Conservation (phyloP, 2,113 vertebrate genomes). For the Carassius gibelio region DNA sequence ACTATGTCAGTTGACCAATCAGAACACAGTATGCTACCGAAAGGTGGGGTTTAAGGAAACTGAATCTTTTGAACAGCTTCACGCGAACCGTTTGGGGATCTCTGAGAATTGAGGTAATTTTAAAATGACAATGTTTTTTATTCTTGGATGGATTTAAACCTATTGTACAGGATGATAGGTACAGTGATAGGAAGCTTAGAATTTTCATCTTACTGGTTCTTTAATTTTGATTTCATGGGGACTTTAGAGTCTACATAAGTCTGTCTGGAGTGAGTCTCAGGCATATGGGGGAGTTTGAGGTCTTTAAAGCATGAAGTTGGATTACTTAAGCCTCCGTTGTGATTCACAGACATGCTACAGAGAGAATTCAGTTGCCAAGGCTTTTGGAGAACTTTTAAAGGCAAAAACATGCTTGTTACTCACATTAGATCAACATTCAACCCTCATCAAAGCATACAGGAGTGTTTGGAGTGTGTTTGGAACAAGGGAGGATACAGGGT, state of each 20-base stretch:
- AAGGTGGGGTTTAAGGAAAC: too few relatives aligned
- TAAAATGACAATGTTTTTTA: too few relatives aligned
- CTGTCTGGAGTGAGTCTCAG: slow-evolving; percentile 7
- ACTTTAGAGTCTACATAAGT: background rate
- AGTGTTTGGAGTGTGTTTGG: slow-evolving; percentile 15
- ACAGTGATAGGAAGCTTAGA: too few relatives aligned
- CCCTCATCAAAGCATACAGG: slow-evolving; percentile 3
- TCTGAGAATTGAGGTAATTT: too few relatives aligned
- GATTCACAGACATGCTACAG: slow-evolving; percentile 31
- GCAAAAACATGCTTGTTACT: slow-evolving; percentile 3
- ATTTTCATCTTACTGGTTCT: too few relatives aligned
- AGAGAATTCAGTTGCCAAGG: slow-evolving; percentile 6
- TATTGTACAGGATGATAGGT: too few relatives aligned
- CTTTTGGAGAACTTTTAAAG: slow-evolving; percentile 6
- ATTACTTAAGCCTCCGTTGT: slow-evolving; percentile 15
- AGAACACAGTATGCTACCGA: too few relatives aligned
- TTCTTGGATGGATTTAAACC: too few relatives aligned
- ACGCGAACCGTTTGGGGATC: too few relatives aligned
- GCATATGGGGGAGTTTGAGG: background rate
- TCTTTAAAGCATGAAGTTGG: slow-evolving; percentile 13
- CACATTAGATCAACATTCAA: slow-evolving; percentile 18
- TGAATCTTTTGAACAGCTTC: too few relatives aligned
- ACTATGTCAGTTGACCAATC: too few relatives aligned
- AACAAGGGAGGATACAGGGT: slow-evolving; percentile 11
- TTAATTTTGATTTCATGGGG: too few relatives aligned